Evolutionary conservation across 2,113 vertebrate genomes (phyloP).

Genomic region (Blennius ocellaris): DNA sequence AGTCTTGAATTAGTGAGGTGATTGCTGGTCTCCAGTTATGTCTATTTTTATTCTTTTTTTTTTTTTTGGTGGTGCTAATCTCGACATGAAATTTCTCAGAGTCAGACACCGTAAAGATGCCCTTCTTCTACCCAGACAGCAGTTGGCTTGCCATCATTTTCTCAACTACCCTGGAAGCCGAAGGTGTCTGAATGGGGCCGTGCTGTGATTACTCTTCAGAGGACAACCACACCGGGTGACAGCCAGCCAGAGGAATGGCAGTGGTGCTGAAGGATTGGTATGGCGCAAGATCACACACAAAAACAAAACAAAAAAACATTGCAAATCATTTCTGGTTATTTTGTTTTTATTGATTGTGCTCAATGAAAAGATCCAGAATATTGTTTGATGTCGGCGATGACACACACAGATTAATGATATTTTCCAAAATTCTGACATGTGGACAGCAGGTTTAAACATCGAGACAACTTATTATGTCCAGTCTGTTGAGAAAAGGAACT

Average conservation of each 20-base stretch:
- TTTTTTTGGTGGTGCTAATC: slow-evolving; percentile 35
- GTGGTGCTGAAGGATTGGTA: slow-evolving; percentile 37
- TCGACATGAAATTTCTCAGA: slow-evolving; percentile 54
- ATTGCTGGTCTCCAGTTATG: slow-evolving; percentile 25
- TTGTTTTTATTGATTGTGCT: slow-evolving; percentile 7
- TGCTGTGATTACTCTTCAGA: slow-evolving; percentile 68
- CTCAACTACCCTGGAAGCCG: slow-evolving; percentile 49
- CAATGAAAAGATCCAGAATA: background rate
- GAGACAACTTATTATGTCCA: no score
- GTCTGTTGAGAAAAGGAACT: no score
- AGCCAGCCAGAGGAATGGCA: slow-evolving; percentile 49
- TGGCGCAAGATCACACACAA: slow-evolving; percentile 14
- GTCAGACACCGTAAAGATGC: slow-evolving; percentile 70
- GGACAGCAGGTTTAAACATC: no score
- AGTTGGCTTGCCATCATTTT: slow-evolving; percentile 58
- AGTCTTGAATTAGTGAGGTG: slow-evolving; percentile 49
- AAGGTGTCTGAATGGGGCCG: slow-evolving; percentile 60
- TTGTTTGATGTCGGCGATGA: no score
- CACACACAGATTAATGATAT: no score
- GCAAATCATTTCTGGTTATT: slow-evolving; percentile 22
- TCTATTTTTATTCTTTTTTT: slow-evolving; percentile 21
- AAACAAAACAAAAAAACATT: slow-evolving; percentile 7
- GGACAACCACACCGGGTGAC: slow-evolving; percentile 68
- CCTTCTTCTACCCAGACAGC: slow-evolving; percentile 65
- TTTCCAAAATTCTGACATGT: no score